Conservation (phyloP, 2,113 vertebrate species). For the Kobus ellipsiprymnus region DNA sequence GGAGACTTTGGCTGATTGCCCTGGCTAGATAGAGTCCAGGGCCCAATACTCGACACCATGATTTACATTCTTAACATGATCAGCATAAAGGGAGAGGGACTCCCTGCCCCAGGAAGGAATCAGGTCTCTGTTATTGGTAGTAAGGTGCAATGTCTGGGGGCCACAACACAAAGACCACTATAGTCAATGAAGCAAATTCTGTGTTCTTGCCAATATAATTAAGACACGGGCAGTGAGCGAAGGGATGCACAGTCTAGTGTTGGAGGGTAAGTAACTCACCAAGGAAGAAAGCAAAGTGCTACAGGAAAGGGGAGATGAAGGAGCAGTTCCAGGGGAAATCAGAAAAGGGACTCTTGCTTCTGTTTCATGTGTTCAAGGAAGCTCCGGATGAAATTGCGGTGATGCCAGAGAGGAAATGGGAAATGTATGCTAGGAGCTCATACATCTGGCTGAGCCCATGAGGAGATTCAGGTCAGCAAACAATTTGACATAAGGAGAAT, state of each 20-base stretch:
- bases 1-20: background rate
- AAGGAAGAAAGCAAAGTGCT: background rate
- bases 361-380: background rate
- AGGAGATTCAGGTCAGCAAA: background rate
- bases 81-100: background rate
- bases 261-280: background rate
- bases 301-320: background rate
- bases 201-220: background rate
- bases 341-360: background rate
- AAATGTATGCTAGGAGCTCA: background rate
- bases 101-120: background rate
- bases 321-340: background rate
- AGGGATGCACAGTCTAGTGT: rapidly evolving
- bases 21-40: background rate
- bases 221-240: background rate
- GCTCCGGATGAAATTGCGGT: background rate
- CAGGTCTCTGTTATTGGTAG: background rate
- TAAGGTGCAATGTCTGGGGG: background rate
- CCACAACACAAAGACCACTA: background rate
- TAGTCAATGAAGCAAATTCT: background rate
- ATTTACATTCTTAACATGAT: background rate
- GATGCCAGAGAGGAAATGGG: rapidly evolving
- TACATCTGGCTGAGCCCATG: no score
- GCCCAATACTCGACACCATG: background rate
- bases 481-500: background rate